These are phyloP conservation scores for Himalopsyche japonica DNA, from an alignment of 2,888 invertebrate genomes.

Conservation along the genomic window DNA sequence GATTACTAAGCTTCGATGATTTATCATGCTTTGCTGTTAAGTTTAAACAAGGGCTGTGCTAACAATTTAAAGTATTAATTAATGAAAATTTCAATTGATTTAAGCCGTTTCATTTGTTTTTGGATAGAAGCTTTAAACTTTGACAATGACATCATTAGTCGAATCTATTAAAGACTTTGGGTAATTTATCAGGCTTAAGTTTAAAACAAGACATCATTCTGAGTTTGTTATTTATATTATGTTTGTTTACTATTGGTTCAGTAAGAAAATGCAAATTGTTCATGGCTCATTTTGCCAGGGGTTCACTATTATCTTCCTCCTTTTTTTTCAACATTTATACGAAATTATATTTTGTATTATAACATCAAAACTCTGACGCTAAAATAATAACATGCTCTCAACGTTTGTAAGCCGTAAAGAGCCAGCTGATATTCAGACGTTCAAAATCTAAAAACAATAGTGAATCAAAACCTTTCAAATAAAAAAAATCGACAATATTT, in stretches of 20 bases:
- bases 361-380: too few relatives aligned
- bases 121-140: background rate
- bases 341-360: too few relatives aligned
- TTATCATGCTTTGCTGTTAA: slow-evolving; percentile 32
- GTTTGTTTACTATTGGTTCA: background rate
- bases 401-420: too few relatives aligned
- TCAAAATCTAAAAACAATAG: too few relatives aligned
- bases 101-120: background rate
- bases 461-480: too few relatives aligned
- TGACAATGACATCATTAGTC: background rate
- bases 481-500: too few relatives aligned
- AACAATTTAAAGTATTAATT: background rate
- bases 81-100: background rate
- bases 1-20: slow-evolving; percentile 41
- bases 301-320: too few relatives aligned
- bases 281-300: background rate
- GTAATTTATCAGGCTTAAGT: background rate
- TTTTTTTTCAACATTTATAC: too few relatives aligned
- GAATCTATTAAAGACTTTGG: background rate
- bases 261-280: background rate
- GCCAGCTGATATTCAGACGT: too few relatives aligned
- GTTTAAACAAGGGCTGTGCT: slow-evolving; percentile 23
- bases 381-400: too few relatives aligned
- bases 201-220: background rate
- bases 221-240: background rate